Evolutionary conservation across 2,888 invertebrate species (phyloP).

Genomic region (Ormyrus labotus): DNA sequence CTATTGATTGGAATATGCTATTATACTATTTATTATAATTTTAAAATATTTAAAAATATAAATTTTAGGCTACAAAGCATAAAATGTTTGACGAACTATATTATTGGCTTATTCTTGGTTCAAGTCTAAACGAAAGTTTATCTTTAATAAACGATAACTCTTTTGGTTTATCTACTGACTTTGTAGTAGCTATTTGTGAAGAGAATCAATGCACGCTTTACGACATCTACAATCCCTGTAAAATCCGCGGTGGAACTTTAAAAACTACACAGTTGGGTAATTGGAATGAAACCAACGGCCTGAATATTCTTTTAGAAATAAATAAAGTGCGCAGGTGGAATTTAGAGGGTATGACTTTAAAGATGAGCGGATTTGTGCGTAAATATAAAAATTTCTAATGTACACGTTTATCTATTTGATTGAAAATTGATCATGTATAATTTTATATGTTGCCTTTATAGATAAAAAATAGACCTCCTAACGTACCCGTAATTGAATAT

Average conservation of each 20-base stretch:
- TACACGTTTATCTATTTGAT: too few relatives aligned
- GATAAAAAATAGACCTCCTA: constrained; percentile 38
- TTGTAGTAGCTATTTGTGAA: constrained; percentile 59
- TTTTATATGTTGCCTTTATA: constrained; percentile 13
- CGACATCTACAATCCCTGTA: constrained; percentile 64
- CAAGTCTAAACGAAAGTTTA: constrained; percentile 57
- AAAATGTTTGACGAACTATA: constrained; percentile 57
- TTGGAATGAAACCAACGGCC: constrained; percentile 56
- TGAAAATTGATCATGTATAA: too few relatives aligned
- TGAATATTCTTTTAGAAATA: constrained; percentile 39
- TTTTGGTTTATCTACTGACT: constrained; percentile 62
- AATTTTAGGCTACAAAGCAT: constrained; percentile 39
- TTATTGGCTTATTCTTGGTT: constrained; percentile 62
- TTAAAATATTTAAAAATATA: too few relatives aligned
- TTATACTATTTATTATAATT: too few relatives aligned
- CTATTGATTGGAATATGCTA: too few relatives aligned
- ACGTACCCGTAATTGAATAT: constrained; percentile 43
- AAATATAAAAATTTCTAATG: neutral
- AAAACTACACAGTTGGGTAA: constrained; percentile 59
- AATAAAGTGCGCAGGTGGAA: constrained; percentile 56
- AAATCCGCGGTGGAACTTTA: constrained; percentile 60
- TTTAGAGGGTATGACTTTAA: constrained; percentile 57
- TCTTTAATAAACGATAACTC: constrained; percentile 60
- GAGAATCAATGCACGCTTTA: constrained; percentile 58
- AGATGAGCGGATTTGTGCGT: constrained; percentile 58